Evolutionary conservation across 1,140 invertebrate species (phyloP), one percentile per base, ranked within the genome.

Genomic region (Sitobion miscanthi): DNA sequence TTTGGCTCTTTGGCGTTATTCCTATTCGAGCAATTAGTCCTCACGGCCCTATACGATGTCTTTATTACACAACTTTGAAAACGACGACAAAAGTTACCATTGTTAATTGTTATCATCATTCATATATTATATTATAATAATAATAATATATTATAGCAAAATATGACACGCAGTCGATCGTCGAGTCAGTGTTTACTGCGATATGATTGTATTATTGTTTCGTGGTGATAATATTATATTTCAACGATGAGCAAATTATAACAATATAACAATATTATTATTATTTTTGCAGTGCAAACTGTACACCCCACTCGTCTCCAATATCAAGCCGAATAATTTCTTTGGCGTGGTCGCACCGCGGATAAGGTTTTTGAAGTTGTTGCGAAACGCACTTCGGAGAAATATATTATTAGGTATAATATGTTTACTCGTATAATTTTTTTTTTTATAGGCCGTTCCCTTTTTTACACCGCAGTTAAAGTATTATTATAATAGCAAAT

Each of bases 221-320:
- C n/a, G 5, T 77, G n/a, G 62, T n/a, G n/a, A 77, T 77, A 77
- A 77, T 77, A 77, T 77, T 77, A n/a, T 77, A 77, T 77, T 77
- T 77, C 62, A 77, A 77, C 62, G 62, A 77, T 77, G 62, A n/a
- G 14, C 62, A 77, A 77, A n/a, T 77, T 77, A 77, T 77, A 77
- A 77, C 62, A 23, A 77, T 77, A 77, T 77, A 69, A 42, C 4
- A 42, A 42, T 38, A 38, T 30, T 62, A 62, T 62, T 69, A 77
- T 62, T 69, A 77, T 69, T 62, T 30, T 62, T 62, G 9, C 25
- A 25, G 9, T 25, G 2, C 1, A 14, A 9, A 62, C 25, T 62
- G 25, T 8, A 62, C 23, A 38, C 38, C 30, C 30, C 62, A 69
- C 62, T 77, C 62, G 62, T 77, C 30, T 77, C 62, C 30, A n/a